Base-by-base conservation (phyloP, 2,888 invertebrate genomes). In the Conus canariensis region DNA sequence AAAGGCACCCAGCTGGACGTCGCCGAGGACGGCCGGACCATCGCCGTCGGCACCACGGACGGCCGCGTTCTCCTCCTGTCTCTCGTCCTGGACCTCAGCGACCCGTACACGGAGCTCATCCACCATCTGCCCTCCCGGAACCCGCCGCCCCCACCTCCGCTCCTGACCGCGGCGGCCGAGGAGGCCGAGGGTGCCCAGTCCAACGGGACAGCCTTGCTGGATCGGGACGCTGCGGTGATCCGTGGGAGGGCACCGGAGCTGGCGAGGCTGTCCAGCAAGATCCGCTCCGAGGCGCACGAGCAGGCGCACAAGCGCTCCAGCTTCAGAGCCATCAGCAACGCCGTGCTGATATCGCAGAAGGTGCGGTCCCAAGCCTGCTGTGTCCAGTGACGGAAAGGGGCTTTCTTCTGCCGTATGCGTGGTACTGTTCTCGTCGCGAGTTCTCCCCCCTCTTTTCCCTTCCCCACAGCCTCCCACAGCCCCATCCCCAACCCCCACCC, bases 1-100 rank as follows among this genome's bases (percentile, higher is more conserved):
- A 87, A 90, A 10, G 95, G 94, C 14, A 92, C 92, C 0, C 93
- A 93, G 88, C 70, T 95, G 3, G 91, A 92, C 9, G 93, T 95
- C 10, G 94, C 92, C 14, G 92, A 92, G n/a, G 94, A 95, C 89
- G 95, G 94, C 64, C 91, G 94, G 30, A 95, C 95, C 0, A 90
- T 95, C 45, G 93, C 93, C n/a, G 94, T 95, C 0, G 95, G 95
- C 8, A 95, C 95, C 80, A 90, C 93, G 8, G 95, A 95, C 87
- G 95, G 95, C 1, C 92, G 95, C 4, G 93, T 95, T 19, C 93
- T 95, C 92, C 93, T 95, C 9, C 91, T 95, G 8, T 93, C 93
- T 77, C 90, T 95, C 14, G 93, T 95, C 67, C 91, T 95, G 8
- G 95, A 93, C 25, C 90, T 93, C 10, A 91, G 93, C 56, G 95